These are phyloP conservation scores for Phrynocephalus forsythii DNA, from an alignment of 2,797 vertebrate genomes.

Conservation along the genomic window DNA sequence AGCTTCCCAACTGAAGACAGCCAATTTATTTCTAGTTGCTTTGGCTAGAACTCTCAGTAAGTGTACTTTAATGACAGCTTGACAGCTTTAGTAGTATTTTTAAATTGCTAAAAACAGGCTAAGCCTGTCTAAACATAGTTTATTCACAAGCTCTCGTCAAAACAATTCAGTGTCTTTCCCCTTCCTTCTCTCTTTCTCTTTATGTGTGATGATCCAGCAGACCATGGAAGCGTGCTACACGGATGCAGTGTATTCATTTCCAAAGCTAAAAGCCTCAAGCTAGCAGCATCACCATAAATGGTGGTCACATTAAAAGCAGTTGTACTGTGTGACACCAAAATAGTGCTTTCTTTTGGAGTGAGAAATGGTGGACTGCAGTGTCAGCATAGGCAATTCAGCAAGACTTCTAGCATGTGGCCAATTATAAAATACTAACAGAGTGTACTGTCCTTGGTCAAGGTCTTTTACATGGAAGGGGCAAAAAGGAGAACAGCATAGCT, in stretches of 20 bases:
- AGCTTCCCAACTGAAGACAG: slow-evolving; percentile 55
- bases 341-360: slow-evolving; percentile 38
- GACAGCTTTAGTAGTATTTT: slow-evolving; percentile 57
- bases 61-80: slow-evolving; percentile 60
- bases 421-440: slow-evolving; percentile 12
- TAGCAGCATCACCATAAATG: slow-evolving; percentile 53
- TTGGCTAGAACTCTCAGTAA: slow-evolving; percentile 54
- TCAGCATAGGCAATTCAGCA: slow-evolving; percentile 54
- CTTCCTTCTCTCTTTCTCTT: background rate
- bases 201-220: slow-evolving; percentile 50
- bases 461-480: background rate
- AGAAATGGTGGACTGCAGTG: slow-evolving; percentile 45
- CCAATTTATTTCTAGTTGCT: slow-evolving; percentile 55
- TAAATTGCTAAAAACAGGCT: slow-evolving; percentile 67
- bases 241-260: slow-evolving; percentile 64
- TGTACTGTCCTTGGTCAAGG: background rate
- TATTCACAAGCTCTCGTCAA: slow-evolving; percentile 66
- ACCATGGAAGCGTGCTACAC: slow-evolving; percentile 64
- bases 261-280: slow-evolving; percentile 52
- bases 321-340: slow-evolving; percentile 57
- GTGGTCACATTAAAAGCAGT: slow-evolving; percentile 51
- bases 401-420: background rate
- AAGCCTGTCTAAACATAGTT: slow-evolving; percentile 65
- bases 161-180: slow-evolving; percentile 67
- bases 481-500: background rate